A percentile compares a stretch with the other conserved stretches of the same genome.
Conservation (phyloP, 2,113 vertebrate genomes). For the Bothrops jararaca region DNA sequence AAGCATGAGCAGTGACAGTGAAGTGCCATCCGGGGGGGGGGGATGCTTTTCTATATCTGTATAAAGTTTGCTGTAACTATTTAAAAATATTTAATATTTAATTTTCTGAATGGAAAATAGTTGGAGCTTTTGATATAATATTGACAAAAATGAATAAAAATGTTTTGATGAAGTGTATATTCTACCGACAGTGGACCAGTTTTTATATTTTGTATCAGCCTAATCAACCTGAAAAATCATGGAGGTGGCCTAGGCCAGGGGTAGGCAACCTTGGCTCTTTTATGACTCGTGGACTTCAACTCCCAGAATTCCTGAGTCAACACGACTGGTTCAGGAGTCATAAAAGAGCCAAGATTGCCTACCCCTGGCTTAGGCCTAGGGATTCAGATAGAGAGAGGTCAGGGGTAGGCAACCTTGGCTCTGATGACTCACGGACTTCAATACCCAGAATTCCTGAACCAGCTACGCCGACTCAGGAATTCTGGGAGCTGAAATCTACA, state of each 20-base stretch:
- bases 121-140: not conserved
- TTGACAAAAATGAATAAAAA: conserved; percentile 38
- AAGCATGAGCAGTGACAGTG: not conserved
- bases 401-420: too few species aligned
- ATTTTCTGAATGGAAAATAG: not conserved
- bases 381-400: not conserved
- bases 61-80: conserved; percentile 14
- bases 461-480: too few species aligned
- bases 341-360: too few species aligned
- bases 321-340: too few species aligned
- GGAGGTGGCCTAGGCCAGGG: too few species aligned
- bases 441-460: too few species aligned
- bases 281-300: too few species aligned
- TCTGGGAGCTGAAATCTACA: too few species aligned
- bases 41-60: not conserved
- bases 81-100: conserved; percentile 26
- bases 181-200: not conserved
- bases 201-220: not conserved
- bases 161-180: not conserved
- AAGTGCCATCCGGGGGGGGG: not conserved
- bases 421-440: too few species aligned
- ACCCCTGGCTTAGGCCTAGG: not conserved
- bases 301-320: too few species aligned
- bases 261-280: too few species aligned
- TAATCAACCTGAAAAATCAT: not conserved